Evolutionary conservation across 2,797 vertebrate species (phyloP).

Genomic region (Nyctalus aviator): DNA sequence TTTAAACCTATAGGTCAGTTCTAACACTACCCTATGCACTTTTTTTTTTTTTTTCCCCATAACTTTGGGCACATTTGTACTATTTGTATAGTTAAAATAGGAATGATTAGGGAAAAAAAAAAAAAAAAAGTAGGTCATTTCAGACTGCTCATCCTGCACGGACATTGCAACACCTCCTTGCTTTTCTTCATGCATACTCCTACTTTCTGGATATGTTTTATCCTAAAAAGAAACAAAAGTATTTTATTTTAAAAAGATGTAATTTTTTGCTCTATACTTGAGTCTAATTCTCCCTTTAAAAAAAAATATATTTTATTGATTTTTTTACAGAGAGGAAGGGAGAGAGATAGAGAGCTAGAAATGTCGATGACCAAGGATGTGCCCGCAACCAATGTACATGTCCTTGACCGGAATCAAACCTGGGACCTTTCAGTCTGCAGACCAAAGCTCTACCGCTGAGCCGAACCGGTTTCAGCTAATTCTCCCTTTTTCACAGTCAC

Average conservation of each 20-base stretch:
- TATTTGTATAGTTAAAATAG: not conserved
- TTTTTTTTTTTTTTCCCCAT: no score
- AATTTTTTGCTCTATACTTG: conserved; percentile 25
- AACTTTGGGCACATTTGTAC: not conserved
- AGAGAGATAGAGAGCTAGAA: no score
- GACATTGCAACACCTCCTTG: not conserved
- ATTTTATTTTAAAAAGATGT: conserved; percentile 33
- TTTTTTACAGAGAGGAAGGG: no score
- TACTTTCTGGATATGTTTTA: not conserved
- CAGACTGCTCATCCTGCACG: not conserved
- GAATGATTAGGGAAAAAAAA: not conserved
- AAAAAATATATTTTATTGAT: no score
- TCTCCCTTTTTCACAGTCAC: not conserved
- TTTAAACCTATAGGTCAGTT: not conserved
- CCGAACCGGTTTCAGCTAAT: no score
- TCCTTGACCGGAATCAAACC: no score
- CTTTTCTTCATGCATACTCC: not conserved
- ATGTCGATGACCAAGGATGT: no score
- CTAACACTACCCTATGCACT: not conserved
- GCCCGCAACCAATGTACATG: no score
- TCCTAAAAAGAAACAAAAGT: conserved; percentile 51
- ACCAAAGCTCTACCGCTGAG: no score
- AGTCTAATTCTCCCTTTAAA: not conserved
- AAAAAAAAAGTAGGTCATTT: not conserved
- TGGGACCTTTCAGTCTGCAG: no score